Conservation (phyloP, 1,140 invertebrate genomes). For the Caenorhabditis tropicalis region DNA sequence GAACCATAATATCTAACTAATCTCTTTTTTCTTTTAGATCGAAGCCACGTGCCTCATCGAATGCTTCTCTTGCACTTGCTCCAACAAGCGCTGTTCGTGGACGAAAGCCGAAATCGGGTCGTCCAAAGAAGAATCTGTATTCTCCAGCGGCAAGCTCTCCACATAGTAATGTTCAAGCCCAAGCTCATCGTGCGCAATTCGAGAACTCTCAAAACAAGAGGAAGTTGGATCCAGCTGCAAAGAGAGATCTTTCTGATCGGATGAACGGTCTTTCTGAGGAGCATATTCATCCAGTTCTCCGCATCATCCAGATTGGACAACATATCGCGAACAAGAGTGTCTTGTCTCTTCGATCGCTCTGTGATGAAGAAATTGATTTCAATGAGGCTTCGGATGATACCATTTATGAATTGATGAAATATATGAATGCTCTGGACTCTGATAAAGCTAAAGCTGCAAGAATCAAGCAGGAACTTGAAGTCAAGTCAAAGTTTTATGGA, state of each 20-base stretch:
- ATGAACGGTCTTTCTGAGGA: neutral
- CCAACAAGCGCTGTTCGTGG: neutral
- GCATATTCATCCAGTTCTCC: neutral
- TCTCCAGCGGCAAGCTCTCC: neutral
- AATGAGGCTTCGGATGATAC: neutral
- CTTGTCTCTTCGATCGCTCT: neutral
- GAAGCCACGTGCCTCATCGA: conserved; percentile 13
- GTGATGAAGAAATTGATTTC: neutral
- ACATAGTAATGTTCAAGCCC: no score
- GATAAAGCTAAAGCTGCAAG: neutral
- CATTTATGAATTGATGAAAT: neutral
- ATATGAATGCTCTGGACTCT: neutral
- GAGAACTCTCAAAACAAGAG: neutral
- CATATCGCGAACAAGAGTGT: neutral
- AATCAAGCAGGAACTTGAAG: neutral
- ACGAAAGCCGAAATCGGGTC: neutral
- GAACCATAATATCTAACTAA: neutral
- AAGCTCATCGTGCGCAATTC: neutral
- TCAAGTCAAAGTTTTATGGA: neutral
- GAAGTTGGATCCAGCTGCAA: no score
- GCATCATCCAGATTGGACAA: neutral
- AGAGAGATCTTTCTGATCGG: no score
- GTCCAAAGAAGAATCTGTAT: neutral
- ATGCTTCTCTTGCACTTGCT: neutral
- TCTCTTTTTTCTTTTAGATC: neutral